A percentile compares a stretch with the other conserved stretches of the same genome.
Conservation (phyloP, 30 jellyfish, hydroid and myxozoan genomes). For the Catostylus mosaicus region DNA sequence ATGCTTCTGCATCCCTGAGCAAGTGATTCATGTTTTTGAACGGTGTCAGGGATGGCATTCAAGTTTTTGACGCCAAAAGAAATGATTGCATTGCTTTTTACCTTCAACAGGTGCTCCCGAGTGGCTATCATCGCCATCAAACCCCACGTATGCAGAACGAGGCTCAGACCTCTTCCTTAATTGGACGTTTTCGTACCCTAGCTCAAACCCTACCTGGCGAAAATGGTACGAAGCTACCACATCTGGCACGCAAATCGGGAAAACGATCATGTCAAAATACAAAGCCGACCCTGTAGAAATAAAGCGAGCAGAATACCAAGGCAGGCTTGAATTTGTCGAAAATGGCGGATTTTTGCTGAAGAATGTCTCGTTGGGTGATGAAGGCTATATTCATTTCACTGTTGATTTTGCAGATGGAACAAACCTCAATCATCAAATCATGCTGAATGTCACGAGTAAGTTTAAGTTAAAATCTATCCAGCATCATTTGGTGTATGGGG, state of each 20-base stretch:
- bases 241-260: constrained; percentile 25
- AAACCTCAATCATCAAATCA: constrained; percentile 3
- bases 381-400: constrained; percentile 53
- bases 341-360: constrained; percentile 36
- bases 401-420: constrained; percentile 61
- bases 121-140: constrained; percentile 25
- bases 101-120: not conserved
- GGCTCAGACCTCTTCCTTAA: constrained; percentile 36
- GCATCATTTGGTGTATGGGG: no score
- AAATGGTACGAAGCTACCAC: constrained; percentile 42
- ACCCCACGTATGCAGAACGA: constrained; percentile 29
- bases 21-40: no score
- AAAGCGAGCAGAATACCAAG: constrained; percentile 18
- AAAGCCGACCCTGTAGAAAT: constrained; percentile 4
- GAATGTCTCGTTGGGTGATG: constrained; percentile 44
- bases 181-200: constrained; percentile 40
- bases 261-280: constrained; percentile 40
- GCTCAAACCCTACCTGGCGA: not conserved
- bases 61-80: no score
- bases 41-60: no score
- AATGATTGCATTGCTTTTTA: not conserved
- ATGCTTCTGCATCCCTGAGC: no score
- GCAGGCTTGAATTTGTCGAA: constrained; percentile 43
- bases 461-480: no score
- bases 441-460: constrained; percentile 54